A percentile compares a stretch with the other conserved stretches of the same genome.
Evolutionary conservation across 2,888 invertebrate genomes (phyloP).

Genomic region (Ptycholaimellus sp.): DNA sequence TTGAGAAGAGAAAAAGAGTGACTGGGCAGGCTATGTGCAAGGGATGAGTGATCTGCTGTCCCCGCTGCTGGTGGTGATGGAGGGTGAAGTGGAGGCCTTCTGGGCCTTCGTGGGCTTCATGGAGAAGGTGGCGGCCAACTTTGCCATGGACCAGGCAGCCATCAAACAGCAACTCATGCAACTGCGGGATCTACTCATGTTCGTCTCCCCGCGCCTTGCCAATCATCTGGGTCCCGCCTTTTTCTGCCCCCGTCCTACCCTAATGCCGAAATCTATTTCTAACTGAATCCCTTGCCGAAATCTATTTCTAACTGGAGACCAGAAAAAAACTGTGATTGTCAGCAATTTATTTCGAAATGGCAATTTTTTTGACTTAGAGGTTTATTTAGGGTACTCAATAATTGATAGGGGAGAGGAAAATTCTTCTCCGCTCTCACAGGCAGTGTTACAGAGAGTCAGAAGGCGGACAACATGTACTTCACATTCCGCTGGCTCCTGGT

Average conservation of each 20-base stretch:
- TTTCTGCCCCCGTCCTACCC: neutral
- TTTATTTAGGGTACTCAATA: no score
- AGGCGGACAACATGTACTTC: slow-evolving; percentile 88
- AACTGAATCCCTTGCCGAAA: no score
- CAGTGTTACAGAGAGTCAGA: slow-evolving; percentile 45
- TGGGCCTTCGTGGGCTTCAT: slow-evolving; percentile 98
- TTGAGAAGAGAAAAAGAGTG: no score
- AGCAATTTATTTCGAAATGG: no score
- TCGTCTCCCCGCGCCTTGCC: slow-evolving; percentile 58
- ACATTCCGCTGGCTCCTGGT: slow-evolving; percentile 93
- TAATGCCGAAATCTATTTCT: neutral
- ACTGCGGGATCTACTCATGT: slow-evolving; percentile 51
- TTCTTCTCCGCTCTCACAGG: no score
- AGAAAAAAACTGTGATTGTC: no score
- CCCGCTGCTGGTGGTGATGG: slow-evolving; percentile 62
- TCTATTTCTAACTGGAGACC: no score
- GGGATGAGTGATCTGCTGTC: slow-evolving; percentile 94
- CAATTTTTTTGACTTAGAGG: no score
- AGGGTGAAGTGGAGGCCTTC: slow-evolving; percentile 81
- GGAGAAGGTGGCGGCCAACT: slow-evolving; percentile 78
- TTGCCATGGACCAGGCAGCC: slow-evolving; percentile 82
- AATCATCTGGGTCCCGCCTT: slow-evolving; percentile 42
- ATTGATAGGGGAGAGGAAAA: no score
- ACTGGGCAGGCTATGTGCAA: slow-evolving; percentile 43
- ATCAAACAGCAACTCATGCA: slow-evolving; percentile 78